Conservation (phyloP, 30 jellyfish, hydroid and myxozoan species). For the Nemopilema nomurai region DNA sequence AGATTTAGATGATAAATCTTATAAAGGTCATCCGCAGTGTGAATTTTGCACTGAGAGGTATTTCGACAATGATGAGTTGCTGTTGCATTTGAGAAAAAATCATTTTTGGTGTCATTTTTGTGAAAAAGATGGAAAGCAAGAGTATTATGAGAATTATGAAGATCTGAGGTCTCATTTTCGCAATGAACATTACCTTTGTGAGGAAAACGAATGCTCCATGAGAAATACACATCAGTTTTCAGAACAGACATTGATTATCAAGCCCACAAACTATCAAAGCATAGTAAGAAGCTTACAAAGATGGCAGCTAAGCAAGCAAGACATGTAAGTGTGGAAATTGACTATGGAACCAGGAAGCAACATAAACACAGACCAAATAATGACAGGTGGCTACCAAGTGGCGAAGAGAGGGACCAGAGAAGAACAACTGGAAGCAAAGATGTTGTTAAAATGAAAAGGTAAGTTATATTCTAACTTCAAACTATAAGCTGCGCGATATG, state of each 20-base stretch:
- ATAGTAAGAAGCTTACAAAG: conserved; percentile 79
- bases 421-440: not conserved
- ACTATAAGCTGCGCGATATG: too few species aligned
- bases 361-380: conserved; percentile 11
- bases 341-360: conserved; percentile 58
- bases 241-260: conserved; percentile 84
- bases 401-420: not conserved
- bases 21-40: conserved; percentile 96
- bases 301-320: conserved; percentile 85
- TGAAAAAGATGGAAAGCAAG: conserved; percentile 97
- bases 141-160: conserved; percentile 74
- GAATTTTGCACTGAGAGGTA: conserved; percentile 89
- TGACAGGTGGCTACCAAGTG: conserved; percentile 5
- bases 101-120: conserved; percentile 99
- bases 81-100: conserved; percentile 82
- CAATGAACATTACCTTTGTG: conserved; percentile 82
- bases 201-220: conserved; percentile 80
- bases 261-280: conserved; percentile 90
- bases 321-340: conserved; percentile 74
- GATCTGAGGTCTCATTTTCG: conserved; percentile 84
- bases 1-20: conserved; percentile 80
- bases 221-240: conserved; percentile 88
- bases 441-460: conserved; percentile 1
- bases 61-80: conserved; percentile 80
- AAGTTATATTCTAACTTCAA: not conserved